Percentiles rank a stretch among this genome's conserved stretches.
phyloP scores from a whole-genome alignment of 2,797 vertebrate genomes.

The Myoxocephalus aenaeus region DNA sequence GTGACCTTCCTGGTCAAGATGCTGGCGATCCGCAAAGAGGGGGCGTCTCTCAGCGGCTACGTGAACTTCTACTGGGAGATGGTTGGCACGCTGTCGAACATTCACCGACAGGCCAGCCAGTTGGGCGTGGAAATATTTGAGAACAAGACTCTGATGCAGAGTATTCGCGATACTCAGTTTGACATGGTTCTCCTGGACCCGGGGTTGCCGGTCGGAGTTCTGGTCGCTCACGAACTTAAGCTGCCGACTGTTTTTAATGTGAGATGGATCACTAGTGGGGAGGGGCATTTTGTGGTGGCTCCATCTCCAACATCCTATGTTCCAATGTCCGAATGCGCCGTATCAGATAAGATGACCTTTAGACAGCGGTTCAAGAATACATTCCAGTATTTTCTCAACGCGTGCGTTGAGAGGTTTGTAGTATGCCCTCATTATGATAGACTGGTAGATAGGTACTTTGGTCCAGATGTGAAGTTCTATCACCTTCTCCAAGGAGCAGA shows the following conservation, averaged over 20 bases:
- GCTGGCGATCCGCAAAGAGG: slow-evolving; percentile 62
- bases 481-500: slow-evolving; percentile 79
- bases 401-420: slow-evolving; percentile 59
- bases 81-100: slow-evolving; percentile 42
- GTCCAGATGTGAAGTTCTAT: slow-evolving; percentile 75
- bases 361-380: slow-evolving; percentile 69
- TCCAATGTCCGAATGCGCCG: slow-evolving; percentile 55
- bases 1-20: slow-evolving; percentile 72
- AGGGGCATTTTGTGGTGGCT: slow-evolving; percentile 76
- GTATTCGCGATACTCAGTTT: slow-evolving; percentile 64
- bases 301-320: slow-evolving; percentile 82
- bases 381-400: slow-evolving; percentile 64
- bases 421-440: slow-evolving; percentile 68
- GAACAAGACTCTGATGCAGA: slow-evolving; percentile 74
- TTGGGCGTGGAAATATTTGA: slow-evolving; percentile 78
- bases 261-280: slow-evolving; percentile 79
- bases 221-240: slow-evolving; percentile 79
- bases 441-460: slow-evolving; percentile 74
- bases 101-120: slow-evolving; percentile 71
- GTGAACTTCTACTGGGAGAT: slow-evolving; percentile 72
- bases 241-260: slow-evolving; percentile 79
- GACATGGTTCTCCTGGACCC: slow-evolving; percentile 81
- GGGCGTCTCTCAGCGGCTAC: slow-evolving; percentile 21
- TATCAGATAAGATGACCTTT: slow-evolving; percentile 76
- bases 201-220: slow-evolving; percentile 72